Evolutionary conservation across 2,888 invertebrate species (phyloP).

Genomic region (Steromphala cineraria): DNA sequence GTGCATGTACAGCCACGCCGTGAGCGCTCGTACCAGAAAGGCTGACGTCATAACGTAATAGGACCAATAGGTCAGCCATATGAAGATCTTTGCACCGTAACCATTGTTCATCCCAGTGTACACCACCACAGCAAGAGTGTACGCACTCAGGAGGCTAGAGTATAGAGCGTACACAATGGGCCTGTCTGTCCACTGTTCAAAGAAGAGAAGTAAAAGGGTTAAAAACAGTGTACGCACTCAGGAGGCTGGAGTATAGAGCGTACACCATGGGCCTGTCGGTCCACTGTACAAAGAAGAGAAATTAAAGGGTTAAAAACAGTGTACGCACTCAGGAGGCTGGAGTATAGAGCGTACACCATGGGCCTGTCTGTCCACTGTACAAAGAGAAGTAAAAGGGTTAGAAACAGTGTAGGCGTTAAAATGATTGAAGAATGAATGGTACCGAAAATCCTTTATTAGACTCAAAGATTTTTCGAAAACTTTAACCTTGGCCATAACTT

Average conservation of each 20-base stretch:
- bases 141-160: slow-evolving; percentile 28
- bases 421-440: slow-evolving; percentile 32
- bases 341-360: slow-evolving; percentile 34
- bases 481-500: no score
- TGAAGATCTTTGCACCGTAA: slow-evolving; percentile 40
- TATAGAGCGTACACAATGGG: slow-evolving; percentile 35
- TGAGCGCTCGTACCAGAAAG: slow-evolving; percentile 31
- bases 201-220: no score
- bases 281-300: slow-evolving; percentile 21
- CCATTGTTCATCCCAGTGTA: slow-evolving; percentile 31
- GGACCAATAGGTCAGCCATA: slow-evolving; percentile 52
- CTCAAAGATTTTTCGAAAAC: no score
- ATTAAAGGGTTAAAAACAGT: not conserved
- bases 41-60: slow-evolving; percentile 34
- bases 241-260: slow-evolving; percentile 30
- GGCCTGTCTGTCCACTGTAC: slow-evolving; percentile 27
- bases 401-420: slow-evolving; percentile 28
- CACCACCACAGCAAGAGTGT: slow-evolving; percentile 34
- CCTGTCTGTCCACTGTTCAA: slow-evolving; percentile 25
- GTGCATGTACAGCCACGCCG: slow-evolving; percentile 33
- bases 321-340: slow-evolving; percentile 33
- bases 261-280: slow-evolving; percentile 26
- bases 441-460: no score
- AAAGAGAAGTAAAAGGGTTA: not conserved
- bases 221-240: slow-evolving; percentile 28